Evolutionary conservation across 2,797 vertebrate genomes (phyloP).

Genomic region (Centropyge bicolor): DNA sequence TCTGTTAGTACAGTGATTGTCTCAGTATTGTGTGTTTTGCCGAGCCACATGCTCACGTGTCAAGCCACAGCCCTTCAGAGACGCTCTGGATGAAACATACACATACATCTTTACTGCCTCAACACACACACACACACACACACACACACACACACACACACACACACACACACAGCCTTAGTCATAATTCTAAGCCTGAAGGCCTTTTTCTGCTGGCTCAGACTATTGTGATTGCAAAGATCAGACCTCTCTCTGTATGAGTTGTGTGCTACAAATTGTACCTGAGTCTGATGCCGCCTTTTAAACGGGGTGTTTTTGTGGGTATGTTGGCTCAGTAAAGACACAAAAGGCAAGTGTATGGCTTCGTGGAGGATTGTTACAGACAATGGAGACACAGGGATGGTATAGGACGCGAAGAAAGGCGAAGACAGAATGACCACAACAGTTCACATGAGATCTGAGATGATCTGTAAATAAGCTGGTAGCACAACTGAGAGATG

Average conservation of each 20-base stretch:
- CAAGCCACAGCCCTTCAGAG: conserved; percentile 45
- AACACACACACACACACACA: conserved; percentile 34
- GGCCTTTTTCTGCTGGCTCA: conserved; percentile 58
- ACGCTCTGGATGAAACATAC: conserved; percentile 51
- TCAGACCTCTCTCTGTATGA: conserved; percentile 42
- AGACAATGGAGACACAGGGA: conserved; percentile 2
- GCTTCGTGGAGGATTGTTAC: conserved; percentile 10
- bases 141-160: conserved; percentile 26
- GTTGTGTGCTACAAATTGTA: conserved; percentile 37
- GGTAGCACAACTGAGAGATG: conserved; percentile 32
- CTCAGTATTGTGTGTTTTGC: conserved; percentile 53
- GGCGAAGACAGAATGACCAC: conserved; percentile 24
- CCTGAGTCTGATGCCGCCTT: conserved; percentile 40
- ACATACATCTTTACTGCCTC: conserved; percentile 57
- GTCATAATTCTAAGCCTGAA: conserved; percentile 47
- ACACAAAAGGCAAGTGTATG: conserved; percentile 2
- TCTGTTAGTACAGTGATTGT: conserved; percentile 18
- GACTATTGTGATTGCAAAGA: conserved; percentile 54
- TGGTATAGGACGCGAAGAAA: conserved; percentile 9
- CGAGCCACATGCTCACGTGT: conserved; percentile 68
- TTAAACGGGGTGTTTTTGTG: conserved; percentile 23
- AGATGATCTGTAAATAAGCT: conserved; percentile 49
- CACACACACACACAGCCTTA: conserved; percentile 31
- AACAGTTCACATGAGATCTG: conserved; percentile 37
- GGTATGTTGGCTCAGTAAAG: background rate